Evolutionary conservation across 1,140 invertebrate genomes (phyloP), one percentile per base, ranked within the genome.

Genomic region (Hypsibius dujardini): DNA sequence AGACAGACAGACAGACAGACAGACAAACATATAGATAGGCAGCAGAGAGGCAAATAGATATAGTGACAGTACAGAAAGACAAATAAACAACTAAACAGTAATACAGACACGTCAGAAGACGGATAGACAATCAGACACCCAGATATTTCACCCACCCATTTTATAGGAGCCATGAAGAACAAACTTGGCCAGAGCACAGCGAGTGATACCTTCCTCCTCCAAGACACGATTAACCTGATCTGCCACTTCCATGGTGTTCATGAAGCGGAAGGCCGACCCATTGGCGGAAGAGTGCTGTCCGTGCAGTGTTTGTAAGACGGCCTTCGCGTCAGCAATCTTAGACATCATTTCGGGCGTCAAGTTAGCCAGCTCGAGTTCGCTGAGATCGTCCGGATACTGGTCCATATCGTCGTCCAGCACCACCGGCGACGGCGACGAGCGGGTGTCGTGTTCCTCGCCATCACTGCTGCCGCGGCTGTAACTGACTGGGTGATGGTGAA

Each of bases 301-400:
- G 42, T 7, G 42, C 12, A 67, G 62, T 3, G 3, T 42, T 42
- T 67, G 62, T 42, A 67, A 42, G 62, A 67, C 62, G 45, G 7
- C 42, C 42, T 67, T 67, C 12, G 62, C 62, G 7, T 67, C 62
- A 67, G 62, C 62, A 67, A 67, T 67, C 62, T 67, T 67, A 42
- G 62, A 12, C 62, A 42, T 3, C 62, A 67, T 67, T 42, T 67
- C 62, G 7, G 62, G 62, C 3, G 62, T 67, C 62, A 67, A 42
- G 62, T 67, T 67, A 42, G 62, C 3, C 50, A n/a, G n/a, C 42
- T 67, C 62, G 7, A 67, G 62, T 12, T 67, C 62, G 7, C 12
- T 14, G 3, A 7, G 42, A 42, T 67, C 62, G 42, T 67, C 62
- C 7, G 62, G 45, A 42, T 67, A 67, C 3, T 3, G 7, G 7